phyloP scores from a whole-genome alignment of 2,888 invertebrate species.

The Morpho helenor region DNA sequence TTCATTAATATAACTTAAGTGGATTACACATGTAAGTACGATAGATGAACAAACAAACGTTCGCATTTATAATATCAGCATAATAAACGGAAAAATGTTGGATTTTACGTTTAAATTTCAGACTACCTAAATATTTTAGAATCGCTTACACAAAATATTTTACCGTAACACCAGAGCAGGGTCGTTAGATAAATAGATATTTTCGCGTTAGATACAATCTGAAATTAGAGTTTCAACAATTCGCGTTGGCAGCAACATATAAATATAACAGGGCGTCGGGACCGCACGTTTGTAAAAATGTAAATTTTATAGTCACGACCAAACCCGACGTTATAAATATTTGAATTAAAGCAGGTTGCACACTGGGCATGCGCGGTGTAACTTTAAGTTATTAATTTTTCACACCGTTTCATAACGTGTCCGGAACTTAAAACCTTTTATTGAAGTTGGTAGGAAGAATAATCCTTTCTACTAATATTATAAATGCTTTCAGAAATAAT shows the following conservation, averaged over 20 bases:
- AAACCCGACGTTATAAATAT: conserved; percentile 60
- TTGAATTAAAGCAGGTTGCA: conserved; percentile 57
- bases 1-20: too few relatives aligned
- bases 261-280: conserved; percentile 26
- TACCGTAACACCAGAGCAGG: not conserved
- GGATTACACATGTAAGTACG: too few relatives aligned
- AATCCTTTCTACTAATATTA: not conserved
- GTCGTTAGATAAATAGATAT: conserved; percentile 6
- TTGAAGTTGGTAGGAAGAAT: not conserved
- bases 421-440: not conserved
- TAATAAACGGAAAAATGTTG: not conserved
- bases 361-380: conserved; percentile 50
- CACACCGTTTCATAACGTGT: conserved; percentile 37
- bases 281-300: conserved; percentile 63
- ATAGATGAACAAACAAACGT: too few relatives aligned
- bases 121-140: too few relatives aligned
- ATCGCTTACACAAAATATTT: too few relatives aligned
- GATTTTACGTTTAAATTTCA: too few relatives aligned
- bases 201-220: conserved; percentile 19
- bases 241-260: conserved; percentile 27
- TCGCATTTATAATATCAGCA: not conserved
- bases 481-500: not conserved
- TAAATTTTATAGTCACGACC: conserved; percentile 66
- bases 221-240: conserved; percentile 23
- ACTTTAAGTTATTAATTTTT: conserved; percentile 26